Conservation (phyloP, 2,113 vertebrate species). For the Scomber colias region DNA sequence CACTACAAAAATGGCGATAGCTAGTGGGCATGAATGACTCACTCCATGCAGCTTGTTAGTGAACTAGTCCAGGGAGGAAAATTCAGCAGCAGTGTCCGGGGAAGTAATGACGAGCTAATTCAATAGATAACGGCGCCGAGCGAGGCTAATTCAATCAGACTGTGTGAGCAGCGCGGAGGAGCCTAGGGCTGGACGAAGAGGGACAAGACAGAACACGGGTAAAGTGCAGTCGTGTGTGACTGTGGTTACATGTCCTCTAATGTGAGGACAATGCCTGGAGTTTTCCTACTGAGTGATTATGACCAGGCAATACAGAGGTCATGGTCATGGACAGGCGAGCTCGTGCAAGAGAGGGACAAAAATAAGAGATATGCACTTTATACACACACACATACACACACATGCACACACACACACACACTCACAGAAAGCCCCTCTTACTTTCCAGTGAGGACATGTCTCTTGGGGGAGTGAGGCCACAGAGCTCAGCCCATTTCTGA, state of each 20-base stretch:
- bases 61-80: constrained; percentile 43
- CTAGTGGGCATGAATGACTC: constrained; percentile 40
- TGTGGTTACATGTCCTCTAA: constrained; percentile 4
- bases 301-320: constrained; percentile 30
- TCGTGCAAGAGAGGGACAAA: constrained; percentile 15
- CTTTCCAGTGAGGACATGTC: constrained; percentile 37
- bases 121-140: constrained; percentile 54
- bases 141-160: constrained; percentile 68
- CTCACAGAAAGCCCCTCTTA: background rate
- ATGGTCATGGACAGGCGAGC: constrained; percentile 15
- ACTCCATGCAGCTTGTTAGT: constrained; percentile 43
- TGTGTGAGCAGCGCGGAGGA: constrained; percentile 44
- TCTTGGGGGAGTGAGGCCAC: constrained; percentile 21
- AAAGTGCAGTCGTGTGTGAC: constrained; percentile 21
- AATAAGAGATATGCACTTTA: constrained; percentile 45
- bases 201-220: constrained; percentile 46
- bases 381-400: background rate
- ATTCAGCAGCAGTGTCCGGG: constrained; percentile 41
- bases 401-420: background rate
- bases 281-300: constrained; percentile 39
- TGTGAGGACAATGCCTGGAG: constrained; percentile 28
- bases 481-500: constrained; percentile 29
- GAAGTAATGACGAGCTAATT: constrained; percentile 52
- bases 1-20: constrained; percentile 45
- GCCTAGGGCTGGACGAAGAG: constrained; percentile 49